Conservation (phyloP, 2,888 invertebrate species). For the Pteria penguin region DNA sequence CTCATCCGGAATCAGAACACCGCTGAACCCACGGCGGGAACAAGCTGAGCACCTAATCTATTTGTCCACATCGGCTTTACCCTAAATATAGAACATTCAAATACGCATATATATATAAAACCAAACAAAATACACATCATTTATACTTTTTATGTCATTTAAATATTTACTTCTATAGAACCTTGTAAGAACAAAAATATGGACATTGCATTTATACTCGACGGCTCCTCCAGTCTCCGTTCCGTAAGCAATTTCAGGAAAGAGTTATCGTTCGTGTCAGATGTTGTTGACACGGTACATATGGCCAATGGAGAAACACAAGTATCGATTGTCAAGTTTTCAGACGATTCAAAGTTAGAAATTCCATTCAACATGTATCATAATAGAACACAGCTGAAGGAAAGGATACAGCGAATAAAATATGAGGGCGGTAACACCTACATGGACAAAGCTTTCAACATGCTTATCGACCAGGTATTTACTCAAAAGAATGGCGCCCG, state of each 20-base stretch:
- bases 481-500: neutral
- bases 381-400: neutral
- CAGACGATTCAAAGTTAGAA: constrained; percentile 10
- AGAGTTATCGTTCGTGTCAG: constrained; percentile 24
- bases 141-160: neutral
- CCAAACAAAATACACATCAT: too few species aligned
- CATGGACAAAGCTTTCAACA: constrained; percentile 20
- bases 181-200: neutral
- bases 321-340: constrained; percentile 26
- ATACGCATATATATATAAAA: too few species aligned
- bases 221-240: constrained; percentile 24
- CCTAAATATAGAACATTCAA: too few species aligned
- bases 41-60: too few species aligned
- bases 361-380: constrained; percentile 26
- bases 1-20: too few species aligned
- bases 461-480: neutral
- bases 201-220: constrained; percentile 32
- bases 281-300: constrained; percentile 5
- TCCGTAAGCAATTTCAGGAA: constrained; percentile 12
- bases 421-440: constrained; percentile 29
- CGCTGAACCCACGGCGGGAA: too few species aligned
- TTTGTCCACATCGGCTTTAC: too few species aligned
- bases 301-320: neutral
- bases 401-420: neutral
- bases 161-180: neutral